phyloP scores from a whole-genome alignment of 2,888 invertebrate species.

The Pelosia muscerda region DNA sequence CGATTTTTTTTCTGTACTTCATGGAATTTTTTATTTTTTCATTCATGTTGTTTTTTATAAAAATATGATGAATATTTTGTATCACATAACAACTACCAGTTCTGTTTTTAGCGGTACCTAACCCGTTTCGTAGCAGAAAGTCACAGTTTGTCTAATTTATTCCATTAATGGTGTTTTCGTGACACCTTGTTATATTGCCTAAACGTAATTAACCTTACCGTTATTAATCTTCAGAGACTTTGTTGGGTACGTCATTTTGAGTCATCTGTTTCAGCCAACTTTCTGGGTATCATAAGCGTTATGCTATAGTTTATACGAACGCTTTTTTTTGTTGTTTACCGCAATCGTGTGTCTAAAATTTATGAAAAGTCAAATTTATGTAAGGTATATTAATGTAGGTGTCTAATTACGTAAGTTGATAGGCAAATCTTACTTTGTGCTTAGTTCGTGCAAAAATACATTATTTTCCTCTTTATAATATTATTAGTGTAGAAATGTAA shows the following conservation, averaged over 20 bases:
- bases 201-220: conserved; percentile 66
- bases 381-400: not conserved
- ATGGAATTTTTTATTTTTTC: not conserved
- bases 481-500: too few species aligned
- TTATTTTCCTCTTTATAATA: too few species aligned
- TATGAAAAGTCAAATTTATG: not conserved
- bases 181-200: conserved; percentile 53
- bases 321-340: not conserved
- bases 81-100: not conserved
- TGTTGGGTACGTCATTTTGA: conserved; percentile 52
- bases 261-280: conserved; percentile 43
- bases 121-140: conserved; percentile 1
- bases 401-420: not conserved
- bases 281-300: conserved; percentile 29
- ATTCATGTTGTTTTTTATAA: not conserved
- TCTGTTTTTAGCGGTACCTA: not conserved
- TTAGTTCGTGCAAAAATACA: too few species aligned
- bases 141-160: conserved; percentile 55
- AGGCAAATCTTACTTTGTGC: not conserved
- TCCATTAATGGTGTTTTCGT: conserved; percentile 56
- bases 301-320: conserved; percentile 1
- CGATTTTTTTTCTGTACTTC: not conserved
- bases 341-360: not conserved
- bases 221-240: conserved; percentile 65
- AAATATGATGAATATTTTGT: not conserved